A percentile compares a stretch with the other conserved stretches of the same genome.
phyloP scores from a whole-genome alignment of 2,113 vertebrate genomes.

The Vireo altiloquus region DNA sequence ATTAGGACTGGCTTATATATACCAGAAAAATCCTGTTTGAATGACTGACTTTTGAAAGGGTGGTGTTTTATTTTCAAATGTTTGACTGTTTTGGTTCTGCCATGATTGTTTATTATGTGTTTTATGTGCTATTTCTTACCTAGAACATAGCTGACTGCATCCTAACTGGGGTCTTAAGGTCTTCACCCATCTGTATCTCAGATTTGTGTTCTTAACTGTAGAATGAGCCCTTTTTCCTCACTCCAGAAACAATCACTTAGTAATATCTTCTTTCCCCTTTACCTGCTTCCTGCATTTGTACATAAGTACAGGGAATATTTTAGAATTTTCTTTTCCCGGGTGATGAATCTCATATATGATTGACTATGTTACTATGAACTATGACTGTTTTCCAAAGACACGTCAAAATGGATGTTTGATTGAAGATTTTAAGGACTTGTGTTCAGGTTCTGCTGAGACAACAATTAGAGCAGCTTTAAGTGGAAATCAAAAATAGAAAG shows the following conservation, averaged over 20 bases:
- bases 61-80: not conserved
- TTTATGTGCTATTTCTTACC: not conserved
- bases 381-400: not conserved
- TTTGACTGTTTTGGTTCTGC: not conserved
- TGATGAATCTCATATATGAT: not conserved
- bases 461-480: not conserved
- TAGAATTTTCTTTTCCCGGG: not conserved
- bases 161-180: not conserved
- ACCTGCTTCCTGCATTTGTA: not conserved
- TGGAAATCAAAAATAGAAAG: not conserved
- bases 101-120: not conserved
- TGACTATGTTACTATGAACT: not conserved
- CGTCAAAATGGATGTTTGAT: not conserved
- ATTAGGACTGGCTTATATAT: not conserved
- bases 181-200: not conserved
- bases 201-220: not conserved
- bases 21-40: not conserved
- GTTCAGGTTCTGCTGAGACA: not conserved
- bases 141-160: not conserved
- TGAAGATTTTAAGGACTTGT: not conserved
- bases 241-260: not conserved
- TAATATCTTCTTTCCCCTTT: not conserved
- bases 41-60: not conserved
- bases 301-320: not conserved
- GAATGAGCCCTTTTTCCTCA: not conserved